These are phyloP conservation scores for Drosophila planitibia DNA, from an alignment of 2,888 invertebrate species.

Conservation along the genomic window DNA sequence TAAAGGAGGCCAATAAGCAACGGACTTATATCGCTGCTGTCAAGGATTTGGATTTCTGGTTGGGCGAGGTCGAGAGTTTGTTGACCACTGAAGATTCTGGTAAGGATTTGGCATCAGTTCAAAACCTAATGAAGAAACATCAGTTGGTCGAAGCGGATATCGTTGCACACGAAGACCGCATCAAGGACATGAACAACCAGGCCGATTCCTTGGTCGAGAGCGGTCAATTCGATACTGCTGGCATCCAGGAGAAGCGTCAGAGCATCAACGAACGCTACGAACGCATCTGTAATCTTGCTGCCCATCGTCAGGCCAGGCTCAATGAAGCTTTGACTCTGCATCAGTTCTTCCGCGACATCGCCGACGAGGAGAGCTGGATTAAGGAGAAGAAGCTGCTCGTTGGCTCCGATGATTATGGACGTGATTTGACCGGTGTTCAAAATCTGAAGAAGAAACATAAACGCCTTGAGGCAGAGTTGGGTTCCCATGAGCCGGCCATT, in stretches of 20 bases:
- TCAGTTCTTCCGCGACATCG: constrained; percentile 99
- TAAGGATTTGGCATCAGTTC: constrained; percentile 98
- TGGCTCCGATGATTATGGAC: constrained; percentile 98
- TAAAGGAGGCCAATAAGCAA: constrained; percentile 99
- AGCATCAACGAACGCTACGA: constrained; percentile 99
- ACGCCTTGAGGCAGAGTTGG: constrained; percentile 98
- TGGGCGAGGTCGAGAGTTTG: constrained; percentile 98
- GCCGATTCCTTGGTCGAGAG: constrained; percentile 98
- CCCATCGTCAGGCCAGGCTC: constrained; percentile 95
- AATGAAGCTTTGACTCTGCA: constrained; percentile 99
- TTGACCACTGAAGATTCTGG: constrained; percentile 98
- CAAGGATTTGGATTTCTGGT: constrained; percentile 99
- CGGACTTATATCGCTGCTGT: constrained; percentile 99
- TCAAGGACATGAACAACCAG: constrained; percentile 97
- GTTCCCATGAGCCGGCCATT: constrained; percentile 98
- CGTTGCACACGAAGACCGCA: constrained; percentile 97
- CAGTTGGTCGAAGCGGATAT: constrained; percentile 99
- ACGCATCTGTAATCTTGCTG: constrained; percentile 95
- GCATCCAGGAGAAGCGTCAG: constrained; percentile 96
- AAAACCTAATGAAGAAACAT: constrained; percentile 99
- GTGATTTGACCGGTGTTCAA: constrained; percentile 98
- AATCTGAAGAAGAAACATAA: constrained; percentile 99
- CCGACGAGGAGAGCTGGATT: constrained; percentile 99
- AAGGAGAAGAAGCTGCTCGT: constrained; percentile 99
- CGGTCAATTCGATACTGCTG: constrained; percentile 98